These are phyloP conservation scores for Spodoptera frugiperda DNA, from an alignment of 1,140 invertebrate genomes.

Conservation along the genomic window DNA sequence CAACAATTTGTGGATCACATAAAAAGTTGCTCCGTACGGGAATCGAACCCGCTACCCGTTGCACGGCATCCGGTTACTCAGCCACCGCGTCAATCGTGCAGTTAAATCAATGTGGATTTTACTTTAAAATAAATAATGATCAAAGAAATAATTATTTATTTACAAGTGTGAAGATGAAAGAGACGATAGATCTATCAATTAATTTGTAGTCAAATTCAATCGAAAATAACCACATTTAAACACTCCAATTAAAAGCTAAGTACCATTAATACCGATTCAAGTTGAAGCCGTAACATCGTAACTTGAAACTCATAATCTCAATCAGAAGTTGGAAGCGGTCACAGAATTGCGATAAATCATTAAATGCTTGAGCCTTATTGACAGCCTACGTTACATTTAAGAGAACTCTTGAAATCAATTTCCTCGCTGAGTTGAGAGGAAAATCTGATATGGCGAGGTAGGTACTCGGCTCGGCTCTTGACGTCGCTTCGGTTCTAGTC, in stretches of 20 bases:
- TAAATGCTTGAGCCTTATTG: constrained; percentile 59
- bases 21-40: too few relatives aligned
- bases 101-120: too few relatives aligned
- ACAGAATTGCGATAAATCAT: constrained; percentile 64
- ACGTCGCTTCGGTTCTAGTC: constrained; percentile 36
- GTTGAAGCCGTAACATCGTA: constrained; percentile 36
- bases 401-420: constrained; percentile 75
- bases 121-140: too few relatives aligned
- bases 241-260: constrained; percentile 36
- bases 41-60: too few relatives aligned
- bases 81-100: too few relatives aligned
- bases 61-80: too few relatives aligned
- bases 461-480: constrained; percentile 40
- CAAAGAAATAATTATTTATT: too few relatives aligned
- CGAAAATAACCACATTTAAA: constrained; percentile 1
- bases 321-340: constrained; percentile 44
- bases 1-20: too few relatives aligned
- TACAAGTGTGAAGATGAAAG: too few relatives aligned
- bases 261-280: constrained; percentile 12
- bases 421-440: constrained; percentile 69
- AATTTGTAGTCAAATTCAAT: neutral
- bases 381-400: constrained; percentile 64
- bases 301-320: constrained; percentile 46
- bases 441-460: constrained; percentile 65
- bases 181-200: neutral